Conservation (phyloP, 2,797 vertebrate species). For the Alosa sapidissima region DNA sequence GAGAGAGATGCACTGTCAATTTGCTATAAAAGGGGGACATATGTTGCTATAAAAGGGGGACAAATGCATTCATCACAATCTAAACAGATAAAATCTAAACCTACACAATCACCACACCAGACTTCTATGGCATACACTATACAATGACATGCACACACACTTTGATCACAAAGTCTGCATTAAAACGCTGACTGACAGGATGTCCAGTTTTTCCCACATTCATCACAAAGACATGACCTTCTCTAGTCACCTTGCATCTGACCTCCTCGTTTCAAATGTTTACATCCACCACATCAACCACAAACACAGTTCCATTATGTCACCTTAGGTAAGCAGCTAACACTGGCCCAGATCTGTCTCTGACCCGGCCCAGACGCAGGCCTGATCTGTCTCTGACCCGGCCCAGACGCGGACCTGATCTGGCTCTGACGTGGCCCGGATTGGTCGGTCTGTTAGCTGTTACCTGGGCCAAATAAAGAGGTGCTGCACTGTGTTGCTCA, state of each 20-base stretch:
- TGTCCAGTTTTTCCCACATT: too few relatives aligned
- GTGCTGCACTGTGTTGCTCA: conserved; percentile 75
- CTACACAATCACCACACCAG: background rate
- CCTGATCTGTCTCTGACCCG: background rate
- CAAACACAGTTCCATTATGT: background rate
- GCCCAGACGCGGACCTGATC: background rate
- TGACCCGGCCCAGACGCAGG: too few relatives aligned
- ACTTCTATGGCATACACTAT: background rate
- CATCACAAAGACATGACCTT: background rate
- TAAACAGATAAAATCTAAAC: background rate
- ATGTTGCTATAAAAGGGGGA: background rate
- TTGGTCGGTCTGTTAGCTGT: background rate
- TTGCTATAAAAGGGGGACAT: background rate
- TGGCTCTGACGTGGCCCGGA: background rate
- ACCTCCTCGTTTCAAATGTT: background rate
- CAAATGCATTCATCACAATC: too few relatives aligned
- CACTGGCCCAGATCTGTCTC: background rate
- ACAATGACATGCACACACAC: background rate
- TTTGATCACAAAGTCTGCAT: too few relatives aligned
- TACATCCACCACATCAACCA: background rate
- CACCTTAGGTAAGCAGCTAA: background rate
- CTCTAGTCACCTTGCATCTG: background rate
- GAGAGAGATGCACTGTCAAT: background rate
- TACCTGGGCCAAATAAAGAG: background rate
- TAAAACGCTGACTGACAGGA: too few relatives aligned